Conservation (phyloP, 2,797 vertebrate species). For the Chelidonichthys spinosus region DNA sequence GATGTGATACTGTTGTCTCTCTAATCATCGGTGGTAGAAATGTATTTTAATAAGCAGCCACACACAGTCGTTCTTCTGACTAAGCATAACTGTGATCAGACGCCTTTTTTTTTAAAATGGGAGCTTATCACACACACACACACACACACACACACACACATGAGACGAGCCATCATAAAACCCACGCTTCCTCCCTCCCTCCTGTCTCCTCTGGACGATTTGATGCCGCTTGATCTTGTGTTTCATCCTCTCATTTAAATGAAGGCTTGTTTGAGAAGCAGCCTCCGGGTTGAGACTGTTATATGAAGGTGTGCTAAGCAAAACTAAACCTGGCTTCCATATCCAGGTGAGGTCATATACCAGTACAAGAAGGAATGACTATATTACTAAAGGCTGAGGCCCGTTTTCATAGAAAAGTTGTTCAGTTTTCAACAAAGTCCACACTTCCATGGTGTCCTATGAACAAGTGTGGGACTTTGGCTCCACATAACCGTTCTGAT, state of each 20-base stretch:
- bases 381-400: no score
- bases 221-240: conserved; percentile 30
- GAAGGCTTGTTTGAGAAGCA: conserved; percentile 21
- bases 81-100: conserved; percentile 59
- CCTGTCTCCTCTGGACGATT: conserved; percentile 45
- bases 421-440: not conserved
- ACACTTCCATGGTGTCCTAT: not conserved
- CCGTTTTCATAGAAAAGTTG: no score
- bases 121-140: conserved; percentile 48
- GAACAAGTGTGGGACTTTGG: conserved; percentile 26
- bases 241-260: conserved; percentile 43
- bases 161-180: conserved; percentile 52
- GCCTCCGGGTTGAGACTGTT: conserved; percentile 27
- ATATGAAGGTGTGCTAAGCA: conserved; percentile 14
- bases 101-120: conserved; percentile 48
- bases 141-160: conserved; percentile 25
- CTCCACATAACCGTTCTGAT: not conserved
- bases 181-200: conserved; percentile 14
- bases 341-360: conserved; percentile 18
- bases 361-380: not conserved
- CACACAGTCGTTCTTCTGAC: conserved; percentile 13
- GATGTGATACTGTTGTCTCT: conserved; percentile 32
- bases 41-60: conserved; percentile 58
- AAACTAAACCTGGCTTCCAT: conserved; percentile 27
- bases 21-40: conserved; percentile 40